Percentiles rank a stretch among this genome's conserved stretches.
These are phyloP conservation scores for Cheilosia vulpina DNA, from an alignment of 2,888 invertebrate genomes.

Conservation along the genomic window DNA sequence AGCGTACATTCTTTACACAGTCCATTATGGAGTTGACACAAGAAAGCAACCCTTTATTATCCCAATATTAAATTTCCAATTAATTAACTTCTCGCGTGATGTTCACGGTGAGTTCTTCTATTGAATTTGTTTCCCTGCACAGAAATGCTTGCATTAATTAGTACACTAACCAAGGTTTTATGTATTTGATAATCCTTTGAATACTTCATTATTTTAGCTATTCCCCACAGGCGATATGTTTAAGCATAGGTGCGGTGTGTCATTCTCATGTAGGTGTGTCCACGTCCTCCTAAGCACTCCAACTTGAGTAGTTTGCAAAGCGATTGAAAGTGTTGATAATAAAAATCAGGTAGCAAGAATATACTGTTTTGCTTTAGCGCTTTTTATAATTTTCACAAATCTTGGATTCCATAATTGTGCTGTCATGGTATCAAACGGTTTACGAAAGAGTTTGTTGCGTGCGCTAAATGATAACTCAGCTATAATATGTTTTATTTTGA, in stretches of 20 bases:
- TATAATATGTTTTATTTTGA: conserved; percentile 50
- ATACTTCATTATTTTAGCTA: conserved; percentile 57
- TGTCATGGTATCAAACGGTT: conserved; percentile 64
- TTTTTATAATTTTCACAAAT: conserved; percentile 68
- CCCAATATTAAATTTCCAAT: conserved; percentile 72
- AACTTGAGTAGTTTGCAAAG: conserved; percentile 36
- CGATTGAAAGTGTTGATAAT: conserved; percentile 66
- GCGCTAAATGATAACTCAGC: conserved; percentile 50
- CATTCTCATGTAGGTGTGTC: conserved; percentile 49
- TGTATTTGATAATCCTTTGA: conserved; percentile 73
- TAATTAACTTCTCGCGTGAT: conserved; percentile 73
- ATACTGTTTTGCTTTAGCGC: conserved; percentile 57
- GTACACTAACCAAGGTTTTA: conserved; percentile 61
- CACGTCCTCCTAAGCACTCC: conserved; percentile 6
- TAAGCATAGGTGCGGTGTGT: conserved; percentile 49
- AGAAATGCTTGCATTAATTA: conserved; percentile 74
- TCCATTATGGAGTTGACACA: conserved; percentile 33
- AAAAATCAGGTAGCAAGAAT: conserved; percentile 66
- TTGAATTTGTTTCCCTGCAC: conserved; percentile 53
- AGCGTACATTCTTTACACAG: not conserved
- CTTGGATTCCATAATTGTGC: conserved; percentile 63
- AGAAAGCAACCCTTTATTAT: conserved; percentile 57
- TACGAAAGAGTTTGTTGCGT: conserved; percentile 52
- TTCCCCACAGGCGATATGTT: conserved; percentile 36
- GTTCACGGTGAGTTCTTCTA: conserved; percentile 35